Evolutionary conservation across 1,140 invertebrate genomes (phyloP).

Genomic region (Laodelphax striatellus): DNA sequence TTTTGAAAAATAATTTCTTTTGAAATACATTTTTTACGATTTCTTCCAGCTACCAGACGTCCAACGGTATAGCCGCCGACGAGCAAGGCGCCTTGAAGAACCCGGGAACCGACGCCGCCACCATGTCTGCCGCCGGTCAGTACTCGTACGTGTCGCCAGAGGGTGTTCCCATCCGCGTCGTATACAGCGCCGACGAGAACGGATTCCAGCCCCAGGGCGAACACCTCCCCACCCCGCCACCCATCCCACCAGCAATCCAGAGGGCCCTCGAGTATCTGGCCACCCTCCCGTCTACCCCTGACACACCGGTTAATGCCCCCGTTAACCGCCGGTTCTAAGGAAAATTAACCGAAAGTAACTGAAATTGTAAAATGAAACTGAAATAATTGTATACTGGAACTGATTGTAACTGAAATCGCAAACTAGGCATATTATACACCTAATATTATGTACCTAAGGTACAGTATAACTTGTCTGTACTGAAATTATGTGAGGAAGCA

Average conservation of each 20-base stretch:
- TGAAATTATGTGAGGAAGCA: no score
- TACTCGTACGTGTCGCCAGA: conserved; percentile 58
- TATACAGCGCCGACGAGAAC: conserved; percentile 65
- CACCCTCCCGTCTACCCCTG: conserved; percentile 2
- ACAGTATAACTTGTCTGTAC: no score
- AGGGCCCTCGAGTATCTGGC: conserved; percentile 38
- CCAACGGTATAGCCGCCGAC: conserved; percentile 70
- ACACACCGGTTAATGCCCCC: neutral
- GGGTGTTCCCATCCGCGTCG: conserved; percentile 50
- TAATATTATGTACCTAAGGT: no score
- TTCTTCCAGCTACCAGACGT: conserved; percentile 64
- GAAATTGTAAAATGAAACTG: neutral
- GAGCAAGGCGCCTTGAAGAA: conserved; percentile 66
- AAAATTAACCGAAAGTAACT: neutral
- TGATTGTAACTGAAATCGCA: no score
- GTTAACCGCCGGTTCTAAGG: conserved; percentile 5
- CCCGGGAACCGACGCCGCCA: conserved; percentile 46
- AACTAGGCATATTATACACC: no score
- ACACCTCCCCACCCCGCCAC: conserved; percentile 52
- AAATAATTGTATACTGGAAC: no score
- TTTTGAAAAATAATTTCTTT: no score
- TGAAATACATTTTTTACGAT: conserved; percentile 7
- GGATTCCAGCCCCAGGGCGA: conserved; percentile 43
- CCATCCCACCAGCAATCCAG: conserved; percentile 60
- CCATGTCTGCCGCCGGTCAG: conserved; percentile 59